Evolutionary conservation across 1,140 invertebrate species (phyloP).

Genomic region (Cephus cinctus): DNA sequence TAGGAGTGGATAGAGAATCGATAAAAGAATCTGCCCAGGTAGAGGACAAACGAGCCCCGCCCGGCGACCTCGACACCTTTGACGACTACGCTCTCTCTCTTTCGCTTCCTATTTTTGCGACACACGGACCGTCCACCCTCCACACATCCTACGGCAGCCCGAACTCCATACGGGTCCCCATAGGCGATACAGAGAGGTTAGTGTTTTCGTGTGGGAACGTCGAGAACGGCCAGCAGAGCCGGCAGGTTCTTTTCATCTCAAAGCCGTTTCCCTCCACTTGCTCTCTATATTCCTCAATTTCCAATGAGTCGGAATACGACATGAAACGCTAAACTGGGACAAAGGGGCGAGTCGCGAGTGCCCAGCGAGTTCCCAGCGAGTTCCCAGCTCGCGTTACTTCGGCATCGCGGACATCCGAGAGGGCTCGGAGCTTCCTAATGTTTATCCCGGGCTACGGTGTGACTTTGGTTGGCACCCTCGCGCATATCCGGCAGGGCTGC

Average conservation of each 20-base stretch:
- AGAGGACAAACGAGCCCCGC: slow-evolving; percentile 16
- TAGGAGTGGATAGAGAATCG: slow-evolving; percentile 16
- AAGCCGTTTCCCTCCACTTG: slow-evolving; percentile 46
- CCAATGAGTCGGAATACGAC: slow-evolving; percentile 58
- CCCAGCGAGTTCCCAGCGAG: background rate
- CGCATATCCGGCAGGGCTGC: slow-evolving; percentile 4
- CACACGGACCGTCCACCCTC: too few relatives aligned
- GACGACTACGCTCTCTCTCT: too few relatives aligned
- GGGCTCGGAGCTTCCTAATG: slow-evolving; percentile 24
- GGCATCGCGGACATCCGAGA: background rate
- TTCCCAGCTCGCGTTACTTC: background rate
- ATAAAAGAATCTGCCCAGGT: slow-evolving; percentile 32
- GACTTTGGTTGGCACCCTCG: slow-evolving; percentile 14
- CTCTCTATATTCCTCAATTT: slow-evolving; percentile 51
- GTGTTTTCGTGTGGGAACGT: too few relatives aligned
- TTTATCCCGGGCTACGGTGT: slow-evolving; percentile 16
- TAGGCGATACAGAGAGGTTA: too few relatives aligned
- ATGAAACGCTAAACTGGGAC: slow-evolving; percentile 55
- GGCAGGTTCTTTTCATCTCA: slow-evolving; percentile 50
- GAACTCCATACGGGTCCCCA: too few relatives aligned
- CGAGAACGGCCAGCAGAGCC: background rate
- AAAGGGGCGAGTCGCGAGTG: slow-evolving; percentile 43
- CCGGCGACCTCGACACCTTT: slow-evolving; percentile 25
- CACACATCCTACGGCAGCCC: too few relatives aligned
- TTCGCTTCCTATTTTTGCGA: slow-evolving; percentile 31